phyloP scores from a whole-genome alignment of 2,797 vertebrate genomes.

The Etheostoma perlongum region DNA sequence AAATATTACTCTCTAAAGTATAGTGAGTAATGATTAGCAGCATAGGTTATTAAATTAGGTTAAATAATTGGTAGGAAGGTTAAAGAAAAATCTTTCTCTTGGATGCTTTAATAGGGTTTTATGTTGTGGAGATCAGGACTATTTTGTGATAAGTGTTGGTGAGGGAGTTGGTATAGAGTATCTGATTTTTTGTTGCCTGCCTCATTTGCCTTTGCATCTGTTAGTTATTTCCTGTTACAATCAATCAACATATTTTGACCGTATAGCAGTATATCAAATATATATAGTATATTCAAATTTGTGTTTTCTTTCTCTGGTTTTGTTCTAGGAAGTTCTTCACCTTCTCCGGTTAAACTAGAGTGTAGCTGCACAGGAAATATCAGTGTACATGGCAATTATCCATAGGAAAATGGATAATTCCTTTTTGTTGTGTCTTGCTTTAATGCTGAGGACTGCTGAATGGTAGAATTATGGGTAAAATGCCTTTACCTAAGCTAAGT shows the following conservation, averaged over 20 bases:
- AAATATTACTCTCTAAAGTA: slow-evolving; percentile 10
- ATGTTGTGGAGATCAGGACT: not conserved
- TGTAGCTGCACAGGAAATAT: not conserved
- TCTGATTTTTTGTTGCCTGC: not conserved
- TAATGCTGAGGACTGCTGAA: slow-evolving; percentile 1
- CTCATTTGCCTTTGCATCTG: slow-evolving; percentile 7
- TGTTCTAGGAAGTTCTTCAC: not conserved
- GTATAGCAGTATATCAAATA: not conserved
- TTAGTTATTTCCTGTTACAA: not conserved
- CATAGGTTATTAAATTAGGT: not conserved
- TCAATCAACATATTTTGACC: not conserved
- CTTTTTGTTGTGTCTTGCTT: not conserved
- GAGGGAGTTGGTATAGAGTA: not conserved
- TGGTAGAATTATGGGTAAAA: not conserved
- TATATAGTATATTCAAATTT: not conserved
- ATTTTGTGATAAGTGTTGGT: not conserved
- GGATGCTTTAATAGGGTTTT: not conserved
- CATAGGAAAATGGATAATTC: too few relatives aligned
- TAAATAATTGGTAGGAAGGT: slow-evolving; percentile 16
- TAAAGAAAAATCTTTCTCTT: slow-evolving; percentile 3
- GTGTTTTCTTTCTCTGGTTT: not conserved
- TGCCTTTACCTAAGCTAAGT: not conserved
- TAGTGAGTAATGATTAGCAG: slow-evolving; percentile 13
- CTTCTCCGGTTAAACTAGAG: not conserved
- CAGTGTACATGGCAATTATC: too few relatives aligned